Conservation (phyloP, 2,888 invertebrate species). For the Lysandra coridon region DNA sequence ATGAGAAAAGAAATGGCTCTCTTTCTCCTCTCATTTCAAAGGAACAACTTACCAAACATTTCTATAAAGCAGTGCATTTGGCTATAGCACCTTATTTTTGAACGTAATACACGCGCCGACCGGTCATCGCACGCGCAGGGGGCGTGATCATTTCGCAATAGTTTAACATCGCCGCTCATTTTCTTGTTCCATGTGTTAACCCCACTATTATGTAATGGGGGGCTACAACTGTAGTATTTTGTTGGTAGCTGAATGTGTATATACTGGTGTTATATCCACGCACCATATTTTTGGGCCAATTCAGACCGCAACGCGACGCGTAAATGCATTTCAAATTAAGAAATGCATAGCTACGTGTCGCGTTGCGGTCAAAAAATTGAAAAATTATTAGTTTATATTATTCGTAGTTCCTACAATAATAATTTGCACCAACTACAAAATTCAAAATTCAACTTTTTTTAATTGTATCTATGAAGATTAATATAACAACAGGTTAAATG, state of each 20-base stretch:
- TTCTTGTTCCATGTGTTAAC: background rate
- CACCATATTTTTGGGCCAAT: background rate
- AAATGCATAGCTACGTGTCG: no score
- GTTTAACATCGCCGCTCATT: background rate
- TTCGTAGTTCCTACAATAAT: no score
- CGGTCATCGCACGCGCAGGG: conserved; percentile 7
- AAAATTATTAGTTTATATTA: no score
- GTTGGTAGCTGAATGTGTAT: background rate
- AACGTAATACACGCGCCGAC: background rate
- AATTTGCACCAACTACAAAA: no score
- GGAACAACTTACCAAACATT: background rate
- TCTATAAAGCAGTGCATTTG: background rate
- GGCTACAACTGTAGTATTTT: background rate
- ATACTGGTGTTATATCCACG: background rate
- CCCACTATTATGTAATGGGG: background rate
- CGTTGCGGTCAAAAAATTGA: no score
- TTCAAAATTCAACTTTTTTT: no score
- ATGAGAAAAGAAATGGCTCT: no score
- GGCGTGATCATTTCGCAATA: conserved; percentile 15
- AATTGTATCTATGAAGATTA: no score
- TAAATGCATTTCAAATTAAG: no score
- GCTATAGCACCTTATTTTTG: background rate
- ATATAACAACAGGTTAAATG: no score
- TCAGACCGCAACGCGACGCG: no score
- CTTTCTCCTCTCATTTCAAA: background rate